Evolutionary conservation across 2,797 vertebrate genomes (phyloP).

Genomic region (Melanotaenia trifasciata): DNA sequence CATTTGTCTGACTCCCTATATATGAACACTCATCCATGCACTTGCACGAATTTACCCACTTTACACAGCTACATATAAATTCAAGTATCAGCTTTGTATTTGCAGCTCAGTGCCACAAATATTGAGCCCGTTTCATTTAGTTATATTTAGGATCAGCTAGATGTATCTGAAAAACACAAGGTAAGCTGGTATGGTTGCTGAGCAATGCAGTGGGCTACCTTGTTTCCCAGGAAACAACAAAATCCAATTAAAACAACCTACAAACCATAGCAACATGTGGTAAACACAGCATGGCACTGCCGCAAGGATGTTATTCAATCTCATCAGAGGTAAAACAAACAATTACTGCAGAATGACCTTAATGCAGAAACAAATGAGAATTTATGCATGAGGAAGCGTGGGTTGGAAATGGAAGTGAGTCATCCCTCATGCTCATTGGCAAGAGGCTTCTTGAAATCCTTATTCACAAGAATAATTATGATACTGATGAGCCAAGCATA

Average conservation of each 20-base stretch:
- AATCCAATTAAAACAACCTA: constrained; percentile 76
- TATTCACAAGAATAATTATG: constrained; percentile 71
- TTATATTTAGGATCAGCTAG: constrained; percentile 52
- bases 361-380: constrained; percentile 76
- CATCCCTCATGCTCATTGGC: constrained; percentile 54
- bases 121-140: constrained; percentile 42
- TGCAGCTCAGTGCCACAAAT: constrained; percentile 28
- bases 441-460: constrained; percentile 58
- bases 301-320: constrained; percentile 74
- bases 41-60: constrained; percentile 35
- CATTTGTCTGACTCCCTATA: constrained; percentile 45
- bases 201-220: constrained; percentile 74
- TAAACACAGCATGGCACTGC: constrained; percentile 71
- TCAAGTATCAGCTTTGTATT: constrained; percentile 15
- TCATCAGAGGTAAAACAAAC: constrained; percentile 78
- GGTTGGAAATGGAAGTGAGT: constrained; percentile 59
- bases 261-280: constrained; percentile 79
- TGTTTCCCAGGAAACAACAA: constrained; percentile 75
- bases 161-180: constrained; percentile 44
- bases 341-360: constrained; percentile 78
- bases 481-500: constrained; percentile 74
- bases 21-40: constrained; percentile 42
- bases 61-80: constrained; percentile 46
- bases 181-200: constrained; percentile 66
- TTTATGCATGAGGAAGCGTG: constrained; percentile 72